A percentile compares a stretch with the other conserved stretches of the same genome.
phyloP scores from a whole-genome alignment of 2,113 vertebrate species.

The Lophura nycthemera region DNA sequence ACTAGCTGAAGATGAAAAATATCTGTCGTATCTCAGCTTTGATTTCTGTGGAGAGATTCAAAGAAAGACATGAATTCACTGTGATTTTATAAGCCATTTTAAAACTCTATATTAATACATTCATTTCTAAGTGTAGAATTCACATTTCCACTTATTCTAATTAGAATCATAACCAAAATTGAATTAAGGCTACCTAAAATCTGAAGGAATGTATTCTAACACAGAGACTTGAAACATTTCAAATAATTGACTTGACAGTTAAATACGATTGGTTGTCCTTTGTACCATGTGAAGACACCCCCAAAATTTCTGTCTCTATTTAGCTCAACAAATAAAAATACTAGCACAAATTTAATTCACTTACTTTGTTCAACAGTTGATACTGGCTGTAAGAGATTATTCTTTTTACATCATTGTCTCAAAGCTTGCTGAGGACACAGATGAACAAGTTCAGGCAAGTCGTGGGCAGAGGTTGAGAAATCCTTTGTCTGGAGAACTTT shows the following conservation, averaged over 20 bases:
- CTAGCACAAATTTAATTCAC: neutral
- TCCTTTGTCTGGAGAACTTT: no score
- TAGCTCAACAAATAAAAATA: neutral
- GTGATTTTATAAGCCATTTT: neutral
- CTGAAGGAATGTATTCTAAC: neutral
- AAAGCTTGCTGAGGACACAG: no score
- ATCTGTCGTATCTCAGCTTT: neutral
- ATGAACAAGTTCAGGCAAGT: no score
- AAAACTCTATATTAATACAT: neutral
- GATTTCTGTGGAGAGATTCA: neutral
- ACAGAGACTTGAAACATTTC: neutral
- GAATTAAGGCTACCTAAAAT: neutral
- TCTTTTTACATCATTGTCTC: no score
- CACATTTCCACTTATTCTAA: neutral
- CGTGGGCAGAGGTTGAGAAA: no score
- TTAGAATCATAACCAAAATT: neutral
- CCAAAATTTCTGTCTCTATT: neutral
- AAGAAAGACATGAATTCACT: neutral
- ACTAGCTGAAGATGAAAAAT: neutral
- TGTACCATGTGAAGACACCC: rapidly evolving
- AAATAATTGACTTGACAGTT: neutral
- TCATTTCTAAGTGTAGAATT: neutral
- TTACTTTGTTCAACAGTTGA: neutral
- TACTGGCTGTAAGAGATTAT: neutral
- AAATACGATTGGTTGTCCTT: neutral